phyloP scores from a whole-genome alignment of 64 coral and sea anemone genomes.

The Pocillopora verrucosa region DNA sequence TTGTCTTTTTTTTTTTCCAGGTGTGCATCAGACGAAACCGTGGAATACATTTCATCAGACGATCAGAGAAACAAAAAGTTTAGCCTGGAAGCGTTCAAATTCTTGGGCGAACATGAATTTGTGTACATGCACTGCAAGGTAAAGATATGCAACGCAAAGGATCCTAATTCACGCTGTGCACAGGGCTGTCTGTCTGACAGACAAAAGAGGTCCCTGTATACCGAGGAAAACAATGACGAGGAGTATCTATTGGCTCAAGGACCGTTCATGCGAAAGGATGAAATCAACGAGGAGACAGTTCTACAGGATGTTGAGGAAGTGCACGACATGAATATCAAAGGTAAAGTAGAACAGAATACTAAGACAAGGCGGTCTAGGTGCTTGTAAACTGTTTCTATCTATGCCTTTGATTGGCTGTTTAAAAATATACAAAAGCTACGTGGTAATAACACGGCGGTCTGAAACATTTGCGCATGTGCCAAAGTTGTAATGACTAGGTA shows the following conservation, averaged over 20 bases:
- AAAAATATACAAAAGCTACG: too few relatives aligned
- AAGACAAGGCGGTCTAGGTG: background rate
- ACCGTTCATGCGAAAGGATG: constrained; percentile 16
- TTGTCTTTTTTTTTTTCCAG: background rate
- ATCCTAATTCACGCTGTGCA: constrained; percentile 30
- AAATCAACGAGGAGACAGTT: background rate
- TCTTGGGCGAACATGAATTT: constrained; percentile 11
- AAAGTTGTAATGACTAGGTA: too few relatives aligned
- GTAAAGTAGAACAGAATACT: background rate
- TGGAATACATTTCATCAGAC: background rate
- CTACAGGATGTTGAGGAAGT: background rate
- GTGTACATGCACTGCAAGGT: constrained; percentile 32
- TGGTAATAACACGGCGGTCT: too few relatives aligned
- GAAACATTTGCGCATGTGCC: too few relatives aligned
- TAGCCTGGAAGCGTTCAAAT: constrained; percentile 17
- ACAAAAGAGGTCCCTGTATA: constrained; percentile 5
- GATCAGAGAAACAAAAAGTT: background rate
- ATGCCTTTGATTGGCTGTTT: too few relatives aligned
- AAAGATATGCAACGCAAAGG: constrained; percentile 32
- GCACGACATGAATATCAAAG: background rate
- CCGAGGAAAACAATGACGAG: background rate
- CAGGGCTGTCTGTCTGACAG: constrained; percentile 13
- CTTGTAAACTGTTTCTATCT: too few relatives aligned
- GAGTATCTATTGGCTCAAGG: constrained; percentile 9
- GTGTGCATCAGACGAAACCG: background rate